phyloP scores from a whole-genome alignment of 1,140 invertebrate genomes.

The Drosophila tani region DNA sequence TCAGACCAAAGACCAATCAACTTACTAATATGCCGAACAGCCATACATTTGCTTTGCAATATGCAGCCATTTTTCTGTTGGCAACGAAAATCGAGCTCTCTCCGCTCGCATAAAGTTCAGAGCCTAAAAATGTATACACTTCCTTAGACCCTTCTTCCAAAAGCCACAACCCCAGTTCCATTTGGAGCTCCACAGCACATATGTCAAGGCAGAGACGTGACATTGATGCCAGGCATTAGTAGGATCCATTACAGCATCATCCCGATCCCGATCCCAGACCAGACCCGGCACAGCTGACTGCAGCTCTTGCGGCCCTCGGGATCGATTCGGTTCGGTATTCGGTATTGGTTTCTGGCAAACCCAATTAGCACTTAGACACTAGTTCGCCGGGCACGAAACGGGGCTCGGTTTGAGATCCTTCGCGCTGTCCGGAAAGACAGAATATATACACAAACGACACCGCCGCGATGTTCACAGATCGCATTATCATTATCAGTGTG shows the following conservation, averaged over 20 bases:
- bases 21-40: too few species aligned
- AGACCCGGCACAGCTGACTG: constrained; percentile 47
- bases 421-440: too few species aligned
- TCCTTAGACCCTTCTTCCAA: too few species aligned
- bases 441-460: constrained; percentile 33
- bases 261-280: constrained; percentile 10
- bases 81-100: too few species aligned
- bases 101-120: too few species aligned
- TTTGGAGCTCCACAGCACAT: neutral
- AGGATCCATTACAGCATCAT: constrained; percentile 38
- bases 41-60: too few species aligned
- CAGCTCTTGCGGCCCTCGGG: constrained; percentile 31
- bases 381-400: constrained; percentile 59
- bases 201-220: constrained; percentile 28
- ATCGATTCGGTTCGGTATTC: constrained; percentile 5
- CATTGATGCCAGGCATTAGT: constrained; percentile 29
- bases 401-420: constrained; percentile 49
- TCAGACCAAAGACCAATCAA: too few species aligned
- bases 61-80: too few species aligned
- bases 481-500: constrained; percentile 77
- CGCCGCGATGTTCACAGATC: constrained; percentile 43
- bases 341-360: constrained; percentile 50
- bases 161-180: too few species aligned
- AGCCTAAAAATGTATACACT: too few species aligned
- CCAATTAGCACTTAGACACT: constrained; percentile 77